Evolutionary conservation across 2,888 invertebrate genomes (phyloP), one percentile per base, ranked within the genome.

Genomic region (Cosmorhoe ocellata): DNA sequence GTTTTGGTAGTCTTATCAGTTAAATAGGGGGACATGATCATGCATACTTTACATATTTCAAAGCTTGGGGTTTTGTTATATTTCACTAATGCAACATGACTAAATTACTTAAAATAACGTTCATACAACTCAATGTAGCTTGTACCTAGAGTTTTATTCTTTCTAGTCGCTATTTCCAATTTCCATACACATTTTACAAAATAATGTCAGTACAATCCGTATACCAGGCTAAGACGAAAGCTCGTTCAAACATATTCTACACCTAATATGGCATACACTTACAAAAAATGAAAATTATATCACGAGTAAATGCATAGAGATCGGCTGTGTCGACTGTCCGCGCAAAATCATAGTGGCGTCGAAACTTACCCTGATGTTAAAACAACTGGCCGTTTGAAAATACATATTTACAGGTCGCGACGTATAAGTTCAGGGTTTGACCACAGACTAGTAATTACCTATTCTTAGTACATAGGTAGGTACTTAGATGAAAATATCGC

Each of bases 211-310:
- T 71, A 70, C 64, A 69, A 63, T 71, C 79, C 77, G 79, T 79
- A 85, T 84, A 88, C 84, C 80, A 78, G 82, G 83, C 85, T 86
- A 86, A 77, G 83, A 83, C 78, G 79, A 86, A 86, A 89, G 89
- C 89, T 88, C 87, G 76, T 79, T 81, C 75, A 74, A 84, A 83
- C 78, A 77, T 80, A 77, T 73, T 74, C 86, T 86, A 88, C 69
- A 79, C 76, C 76, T 67, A 74, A 68, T 72, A 78, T 78, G 78
- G 74, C 78, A 71, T 74, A 77, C 71, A 73, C 67, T 72, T 51
- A 71, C 72, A 67, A 72, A 69, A 74, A 68, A 59, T 46, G 18
- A 34, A 47, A 56, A 37, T 43, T 14, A 51, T 59, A 61, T 56
- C 56, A 59, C 61, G 59, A 62, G 51, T 54, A 48, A 48, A 53